Percentiles rank a stretch among this genome's conserved stretches.
Evolutionary conservation across 2,888 invertebrate genomes (phyloP).

Genomic region (Xestoiulus laeticollis): DNA sequence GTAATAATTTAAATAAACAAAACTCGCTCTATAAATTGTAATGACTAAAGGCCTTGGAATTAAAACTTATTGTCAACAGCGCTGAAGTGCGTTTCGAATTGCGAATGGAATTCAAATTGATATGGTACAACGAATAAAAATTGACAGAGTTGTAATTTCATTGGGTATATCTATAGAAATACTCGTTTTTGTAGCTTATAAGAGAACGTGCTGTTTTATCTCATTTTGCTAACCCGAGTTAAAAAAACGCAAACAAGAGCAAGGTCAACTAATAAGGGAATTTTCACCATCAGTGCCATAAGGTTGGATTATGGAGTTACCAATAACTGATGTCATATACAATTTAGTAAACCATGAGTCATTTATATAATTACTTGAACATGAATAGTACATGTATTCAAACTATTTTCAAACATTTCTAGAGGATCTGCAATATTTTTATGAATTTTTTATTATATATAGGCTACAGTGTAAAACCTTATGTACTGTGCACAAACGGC

Average conservation of each 20-base stretch:
- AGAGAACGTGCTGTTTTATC: neutral
- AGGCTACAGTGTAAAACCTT: too few relatives aligned
- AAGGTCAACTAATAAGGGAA: neutral
- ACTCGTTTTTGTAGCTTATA: neutral
- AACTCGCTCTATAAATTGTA: constrained; percentile 5
- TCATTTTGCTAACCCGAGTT: neutral
- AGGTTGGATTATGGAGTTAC: too few relatives aligned
- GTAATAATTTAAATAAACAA: constrained; percentile 16
- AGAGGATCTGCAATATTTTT: too few relatives aligned
- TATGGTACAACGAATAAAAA: constrained; percentile 12
- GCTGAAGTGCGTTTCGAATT: neutral
- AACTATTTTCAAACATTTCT: too few relatives aligned
- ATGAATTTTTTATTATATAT: too few relatives aligned
- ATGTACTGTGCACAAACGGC: too few relatives aligned
- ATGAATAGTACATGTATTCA: too few relatives aligned
- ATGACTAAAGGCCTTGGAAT: neutral
- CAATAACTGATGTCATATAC: too few relatives aligned
- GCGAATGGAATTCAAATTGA: neutral
- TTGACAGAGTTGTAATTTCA: neutral
- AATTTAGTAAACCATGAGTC: too few relatives aligned
- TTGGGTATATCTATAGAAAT: neutral
- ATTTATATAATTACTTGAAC: too few relatives aligned
- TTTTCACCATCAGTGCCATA: neutral
- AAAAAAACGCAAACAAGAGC: neutral
- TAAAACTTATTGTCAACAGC: neutral